Base-by-base conservation (phyloP, 2,113 vertebrate species). In the Scartelaos histophorus region DNA sequence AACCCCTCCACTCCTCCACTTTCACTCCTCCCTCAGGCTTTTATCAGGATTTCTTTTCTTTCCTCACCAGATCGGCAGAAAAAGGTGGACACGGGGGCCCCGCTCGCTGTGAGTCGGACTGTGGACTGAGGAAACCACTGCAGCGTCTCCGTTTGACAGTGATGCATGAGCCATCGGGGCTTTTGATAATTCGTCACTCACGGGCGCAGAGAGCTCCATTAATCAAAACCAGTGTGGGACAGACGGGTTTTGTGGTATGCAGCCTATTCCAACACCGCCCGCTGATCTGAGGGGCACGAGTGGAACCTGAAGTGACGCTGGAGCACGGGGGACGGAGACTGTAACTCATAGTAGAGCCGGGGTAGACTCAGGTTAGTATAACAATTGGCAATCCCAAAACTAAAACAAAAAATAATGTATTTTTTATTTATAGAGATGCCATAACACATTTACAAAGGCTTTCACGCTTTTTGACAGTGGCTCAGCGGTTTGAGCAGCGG, bases 151-250 rank as follows among this genome's bases (percentile, higher is more conserved):
- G 16, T 56, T 53, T 91, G 93, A 90, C 90, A 91, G 79, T 92
- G 92, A 93, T 89, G 88, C 89, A 93, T 80, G 89, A 93, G 88
- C 71, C 69, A 49, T 81, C 84, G 75, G 38, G 80, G 81, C 85
- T 79, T 87, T 86, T 89, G 88, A 93, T 92, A 89, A 92, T 92
- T 88, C 62, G 72, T 93, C 91, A 92, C 89, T 93, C 93, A 92
- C 86, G 46, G 76, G 73, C 82, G 61, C 65, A 79, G 90, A 91
- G 81, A 81, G 85, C 83, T 92, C 86, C 88, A 92, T 93, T 92
- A 90, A 93, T 92, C 89, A 93, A 85, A 89, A 86, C 71, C 64
- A 87, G 87, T 51, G 34, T 81, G 88, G 78, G 67, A 12, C 45
- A 57, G 61, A 51, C 25, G 60, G 67, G 43, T 81, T 85, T 73